Percentiles rank a stretch among this genome's conserved stretches.
Conservation (phyloP, 2,797 vertebrate genomes). For the Eulemur coronatus region DNA sequence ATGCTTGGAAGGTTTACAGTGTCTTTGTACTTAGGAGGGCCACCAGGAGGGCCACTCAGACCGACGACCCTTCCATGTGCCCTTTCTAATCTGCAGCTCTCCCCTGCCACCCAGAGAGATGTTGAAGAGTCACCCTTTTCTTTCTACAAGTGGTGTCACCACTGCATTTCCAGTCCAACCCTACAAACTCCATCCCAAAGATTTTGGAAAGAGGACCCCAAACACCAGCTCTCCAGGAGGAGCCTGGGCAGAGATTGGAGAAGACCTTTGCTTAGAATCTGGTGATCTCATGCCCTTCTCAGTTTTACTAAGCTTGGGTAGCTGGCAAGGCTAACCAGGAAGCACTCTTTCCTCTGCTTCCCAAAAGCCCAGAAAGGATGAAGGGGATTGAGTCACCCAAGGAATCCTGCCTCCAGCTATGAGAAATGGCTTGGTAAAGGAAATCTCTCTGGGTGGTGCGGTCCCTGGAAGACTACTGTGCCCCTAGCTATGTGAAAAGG, state of each 20-base stretch:
- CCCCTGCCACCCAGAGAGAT: neutral
- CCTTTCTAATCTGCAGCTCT: neutral
- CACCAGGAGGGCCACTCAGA: neutral
- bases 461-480: neutral
- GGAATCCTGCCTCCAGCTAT: neutral
- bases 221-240: neutral
- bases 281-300: neutral
- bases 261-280: neutral
- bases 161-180: neutral
- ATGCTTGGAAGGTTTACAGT: neutral
- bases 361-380: neutral
- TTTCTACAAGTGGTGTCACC: neutral
- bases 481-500: neutral
- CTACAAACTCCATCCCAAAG: neutral
- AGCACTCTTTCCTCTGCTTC: neutral
- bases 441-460: neutral
- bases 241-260: neutral
- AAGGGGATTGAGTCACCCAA: neutral
- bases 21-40: neutral
- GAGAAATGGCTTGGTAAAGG: neutral
- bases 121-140: neutral
- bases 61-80: neutral
- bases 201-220: neutral
- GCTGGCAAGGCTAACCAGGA: neutral
- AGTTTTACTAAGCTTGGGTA: neutral